Evolutionary conservation across 2,888 invertebrate species (phyloP).

Genomic region (Rhorus exstirpatorius): DNA sequence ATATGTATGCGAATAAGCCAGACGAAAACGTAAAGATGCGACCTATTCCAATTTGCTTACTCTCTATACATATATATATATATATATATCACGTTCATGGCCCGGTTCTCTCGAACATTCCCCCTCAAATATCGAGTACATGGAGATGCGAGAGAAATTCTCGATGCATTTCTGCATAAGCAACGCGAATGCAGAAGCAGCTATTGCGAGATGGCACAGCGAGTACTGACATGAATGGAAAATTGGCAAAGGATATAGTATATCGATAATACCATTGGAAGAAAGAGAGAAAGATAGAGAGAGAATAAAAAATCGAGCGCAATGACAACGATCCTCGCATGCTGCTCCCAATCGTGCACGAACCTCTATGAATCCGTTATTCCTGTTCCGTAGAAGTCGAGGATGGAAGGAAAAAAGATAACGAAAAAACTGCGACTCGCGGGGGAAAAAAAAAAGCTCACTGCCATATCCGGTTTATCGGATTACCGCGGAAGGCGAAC

Average conservation of each 20-base stretch:
- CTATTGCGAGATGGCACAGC: not conserved
- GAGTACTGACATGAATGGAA: not conserved
- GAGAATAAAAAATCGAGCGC: slow-evolving; percentile 19
- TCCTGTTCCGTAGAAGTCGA: slow-evolving; percentile 4
- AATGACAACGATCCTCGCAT: slow-evolving; percentile 24
- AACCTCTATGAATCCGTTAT: slow-evolving; percentile 45
- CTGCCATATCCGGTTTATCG: slow-evolving; percentile 3
- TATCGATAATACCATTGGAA: slow-evolving; percentile 58
- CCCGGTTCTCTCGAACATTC: slow-evolving; percentile 37
- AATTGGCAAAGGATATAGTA: slow-evolving; percentile 39
- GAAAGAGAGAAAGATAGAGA: slow-evolving; percentile 7
- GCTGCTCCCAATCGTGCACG: slow-evolving; percentile 12
- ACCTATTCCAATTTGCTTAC: slow-evolving; percentile 7
- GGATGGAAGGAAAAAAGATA: not conserved
- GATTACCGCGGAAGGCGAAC: slow-evolving; percentile 21
- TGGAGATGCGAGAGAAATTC: slow-evolving; percentile 13
- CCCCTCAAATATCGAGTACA: not conserved
- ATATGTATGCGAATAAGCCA: not conserved
- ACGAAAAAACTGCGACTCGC: too few relatives aligned
- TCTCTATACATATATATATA: too few relatives aligned
- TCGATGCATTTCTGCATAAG: slow-evolving; percentile 42
- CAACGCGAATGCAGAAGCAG: slow-evolving; percentile 15
- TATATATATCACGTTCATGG: too few relatives aligned
- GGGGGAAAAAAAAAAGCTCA: slow-evolving; percentile 10
- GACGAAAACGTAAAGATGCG: not conserved